Evolutionary conservation across 2,797 vertebrate species (phyloP), one percentile per base, ranked within the genome.

Genomic region (Tokudaia muenninki): DNA sequence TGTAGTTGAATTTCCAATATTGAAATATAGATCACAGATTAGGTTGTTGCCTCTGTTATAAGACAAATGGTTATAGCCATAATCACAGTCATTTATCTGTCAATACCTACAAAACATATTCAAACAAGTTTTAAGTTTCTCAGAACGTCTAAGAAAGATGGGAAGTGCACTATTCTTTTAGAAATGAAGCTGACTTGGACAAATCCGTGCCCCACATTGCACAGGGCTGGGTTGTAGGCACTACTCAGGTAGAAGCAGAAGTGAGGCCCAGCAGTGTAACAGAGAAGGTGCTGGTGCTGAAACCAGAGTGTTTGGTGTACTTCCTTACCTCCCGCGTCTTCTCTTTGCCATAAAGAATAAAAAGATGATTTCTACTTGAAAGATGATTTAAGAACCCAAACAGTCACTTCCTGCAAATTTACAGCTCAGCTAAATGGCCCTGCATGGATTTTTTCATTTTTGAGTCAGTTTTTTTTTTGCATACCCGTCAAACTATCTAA

Each of bases 361-460:
- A 44, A 81, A 92, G 90, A 89, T 79, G 19, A 84, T 77, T 91
- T 93, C 65, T 57, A 75, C 86, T 21, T 44, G 22, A 92, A 91
- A 37, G 9, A 86, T 57, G 83, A 72, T 44, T 87, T 86, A 10
- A 92, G 61, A 94, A 90, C n/a, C 52, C 21, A 41, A 92, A 83
- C 4, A 31, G 77, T 88, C 21, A 57, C 26, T 93, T 77, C 67
- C 24, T 72, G 41, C 24, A 74, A 78, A 9, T 79, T 94, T 94
- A 80, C 29, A 70, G 16, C 47, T 94, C 44, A 94, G 14, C 24
- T 17, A 95, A 84, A 34, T 2, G 61, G 3, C 7, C 37, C 59
- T 57, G 57, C 21, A 4, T 91, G n/a, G 41, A 41, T 78, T 92
- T 97, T 97, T 78, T 50, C 2, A 52, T 67, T 81, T 81, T 61